Evolutionary conservation across 2,888 invertebrate genomes (phyloP).

Genomic region (Ischnus inquisitorius): DNA sequence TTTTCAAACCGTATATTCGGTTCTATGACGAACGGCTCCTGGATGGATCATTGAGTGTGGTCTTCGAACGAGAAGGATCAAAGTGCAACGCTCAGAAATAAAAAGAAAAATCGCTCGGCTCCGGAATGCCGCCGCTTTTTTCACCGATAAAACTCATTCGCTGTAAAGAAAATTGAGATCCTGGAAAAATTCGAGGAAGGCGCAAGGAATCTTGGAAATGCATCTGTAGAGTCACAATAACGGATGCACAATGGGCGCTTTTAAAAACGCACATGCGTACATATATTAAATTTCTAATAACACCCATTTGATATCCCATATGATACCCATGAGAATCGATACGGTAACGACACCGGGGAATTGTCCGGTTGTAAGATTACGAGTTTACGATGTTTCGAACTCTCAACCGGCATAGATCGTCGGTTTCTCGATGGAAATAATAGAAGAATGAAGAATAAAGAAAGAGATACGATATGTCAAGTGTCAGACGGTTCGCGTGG

Average conservation of each 20-base stretch:
- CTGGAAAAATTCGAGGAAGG: neutral
- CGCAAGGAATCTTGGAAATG: neutral
- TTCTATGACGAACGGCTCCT: slow-evolving; percentile 68
- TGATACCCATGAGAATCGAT: neutral
- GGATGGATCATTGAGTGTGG: slow-evolving; percentile 73
- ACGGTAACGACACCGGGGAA: neutral
- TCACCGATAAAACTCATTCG: neutral
- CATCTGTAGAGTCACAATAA: neutral
- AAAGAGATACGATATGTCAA: slow-evolving; percentile 36
- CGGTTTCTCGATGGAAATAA: neutral
- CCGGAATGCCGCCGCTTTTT: neutral
- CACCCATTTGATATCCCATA: too few relatives aligned
- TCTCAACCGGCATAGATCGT: slow-evolving; percentile 22
- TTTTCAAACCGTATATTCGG: slow-evolving; percentile 83
- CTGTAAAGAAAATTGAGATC: neutral
- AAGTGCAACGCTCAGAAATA: slow-evolving; percentile 59
- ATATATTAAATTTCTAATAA: too few relatives aligned
- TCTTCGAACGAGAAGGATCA: slow-evolving; percentile 68
- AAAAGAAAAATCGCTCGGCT: neutral
- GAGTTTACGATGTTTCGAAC: neutral
- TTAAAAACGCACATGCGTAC: too few relatives aligned
- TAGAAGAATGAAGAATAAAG: slow-evolving; percentile 8
- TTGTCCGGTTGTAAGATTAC: neutral
- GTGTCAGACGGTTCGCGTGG: slow-evolving; percentile 50
- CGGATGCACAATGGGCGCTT: too few relatives aligned